Base-by-base conservation (phyloP, 1,140 invertebrate genomes). In the Nephila pilipes region DNA sequence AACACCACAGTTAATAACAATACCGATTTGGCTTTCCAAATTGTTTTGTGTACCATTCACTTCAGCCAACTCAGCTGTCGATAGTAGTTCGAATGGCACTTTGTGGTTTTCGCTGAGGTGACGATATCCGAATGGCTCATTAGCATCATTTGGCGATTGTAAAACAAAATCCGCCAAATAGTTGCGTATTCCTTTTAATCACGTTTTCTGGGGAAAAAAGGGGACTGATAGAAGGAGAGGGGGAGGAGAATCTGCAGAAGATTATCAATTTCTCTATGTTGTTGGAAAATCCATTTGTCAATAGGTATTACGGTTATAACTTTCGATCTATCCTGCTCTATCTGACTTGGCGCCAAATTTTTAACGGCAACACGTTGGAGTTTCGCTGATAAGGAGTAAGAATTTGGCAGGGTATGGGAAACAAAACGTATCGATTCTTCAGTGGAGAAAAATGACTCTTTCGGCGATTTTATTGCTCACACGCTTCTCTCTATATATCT, bases 361-460 rank as follows among this genome's bases (percentile, higher is more conserved):
- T 92, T 85, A 92, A 92, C 80, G 90, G 90, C 90, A 92, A 92
- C 90, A 92, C 90, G 90, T 92, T 85, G 90, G 87, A 69, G 36
- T 55, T 85, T 54, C 29, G 54, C 90, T 85, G 90, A 92, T 92
- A 92, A 92, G 90, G 90, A 92, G 90, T 81, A 85, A 81, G 75
- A 92, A 92, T 92, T 92, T 75, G 90, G 79, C 89, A 81, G 85
- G 60, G 60, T 87, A 32, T 90, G 87, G 90, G 90, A 92, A 92
- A 92, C 90, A 92, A 92, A 92, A 92, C 88, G 55, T 83, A 92
- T 92, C 90, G 90, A 92, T 92, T 29, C 60, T 58, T 55, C 90
- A 92, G 55, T 92, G 90, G 90, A 92, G 90, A 92, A 92, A 92
- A 92, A 92, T 92, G 90, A 92, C 90, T 92, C 90, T 92, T 91